Evolutionary conservation across 1,140 invertebrate genomes (phyloP), one percentile per base, ranked within the genome.

Genomic region (Acromyrmex heyeri): DNA sequence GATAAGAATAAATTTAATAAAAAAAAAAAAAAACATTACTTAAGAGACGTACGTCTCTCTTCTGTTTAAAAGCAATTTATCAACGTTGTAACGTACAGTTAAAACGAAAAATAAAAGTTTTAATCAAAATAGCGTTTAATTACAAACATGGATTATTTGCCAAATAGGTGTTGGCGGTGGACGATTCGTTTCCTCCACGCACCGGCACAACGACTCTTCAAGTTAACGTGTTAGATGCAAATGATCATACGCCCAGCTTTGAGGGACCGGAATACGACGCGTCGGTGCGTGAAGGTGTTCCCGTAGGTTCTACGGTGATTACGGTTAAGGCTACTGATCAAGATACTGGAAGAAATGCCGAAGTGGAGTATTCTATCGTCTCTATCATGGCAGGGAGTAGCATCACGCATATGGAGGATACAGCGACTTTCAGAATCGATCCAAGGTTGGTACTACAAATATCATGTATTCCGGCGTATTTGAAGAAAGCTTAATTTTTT

Each of bases 241-340:
- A 99, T 93, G 99, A 99, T 95, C 98, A 99, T 92, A 96, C 97
- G 10, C 99, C 99, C 0, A 96, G 96, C 0, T 99, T 99, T 95
- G 98, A 99, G 92, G 97, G 97, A 94, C 96, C 97, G 59, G 97
- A 98, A 87, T 99, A 99, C 93, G 98, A 98, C 90, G 97, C 98
- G 0, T 97, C 97, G 0, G 96, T 99, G 0, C 95, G 98, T 48
- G 98, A 99, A 94, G 97, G 97, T 2, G 97, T 98, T 1, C 97
- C 97, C 6, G 96, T 99, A n/a, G 98, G 98, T 0, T 97, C 98
- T 0, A 98, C 98, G 0, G 97, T 99, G 0, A 96, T 99, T 0
- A 99, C 98, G 0, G 96, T 99, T 0, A 97, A 98, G 78, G 99
- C 99, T 0, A 98, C 97, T 0, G 99, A 99, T 95, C 97, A 98